Percentiles rank a stretch among this genome's conserved stretches.
These are phyloP conservation scores for Thecophora atra DNA, from an alignment of 2,888 invertebrate species.

Conservation along the genomic window DNA sequence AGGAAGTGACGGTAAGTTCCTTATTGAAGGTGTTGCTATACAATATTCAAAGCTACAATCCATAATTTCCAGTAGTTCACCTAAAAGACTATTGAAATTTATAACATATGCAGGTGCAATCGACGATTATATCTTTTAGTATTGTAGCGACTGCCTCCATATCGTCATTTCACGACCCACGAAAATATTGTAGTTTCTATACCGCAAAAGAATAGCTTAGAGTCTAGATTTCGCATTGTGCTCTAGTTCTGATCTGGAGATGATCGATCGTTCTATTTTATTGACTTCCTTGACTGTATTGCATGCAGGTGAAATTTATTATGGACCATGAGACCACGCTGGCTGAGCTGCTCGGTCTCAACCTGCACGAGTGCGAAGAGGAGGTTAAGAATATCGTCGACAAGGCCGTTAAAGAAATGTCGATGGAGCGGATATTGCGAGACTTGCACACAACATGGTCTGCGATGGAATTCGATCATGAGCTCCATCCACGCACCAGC, in stretches of 20 bases:
- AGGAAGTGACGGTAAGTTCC: constrained; percentile 81
- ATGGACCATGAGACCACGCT: constrained; percentile 94
- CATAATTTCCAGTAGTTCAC: not conserved
- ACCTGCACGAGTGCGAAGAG: constrained; percentile 96
- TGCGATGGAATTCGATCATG: constrained; percentile 91
- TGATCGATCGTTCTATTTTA: not conserved
- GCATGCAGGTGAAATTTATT: constrained; percentile 83
- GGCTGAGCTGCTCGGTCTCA: constrained; percentile 88
- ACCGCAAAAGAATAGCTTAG: too few relatives aligned
- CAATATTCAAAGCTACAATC: not conserved
- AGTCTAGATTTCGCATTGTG: too few relatives aligned
- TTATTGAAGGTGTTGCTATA: not conserved
- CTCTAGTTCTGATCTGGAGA: too few relatives aligned
- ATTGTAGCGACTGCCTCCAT: too few relatives aligned
- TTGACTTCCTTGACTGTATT: not conserved
- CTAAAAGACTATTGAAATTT: too few relatives aligned
- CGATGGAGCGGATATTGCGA: constrained; percentile 94
- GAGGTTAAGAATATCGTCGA: constrained; percentile 97
- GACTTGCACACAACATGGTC: constrained; percentile 92
- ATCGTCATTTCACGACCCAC: too few relatives aligned
- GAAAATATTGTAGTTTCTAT: too few relatives aligned
- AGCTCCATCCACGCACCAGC: constrained; percentile 87
- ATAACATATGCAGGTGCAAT: too few relatives aligned
- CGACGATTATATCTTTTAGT: too few relatives aligned
- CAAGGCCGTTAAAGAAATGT: constrained; percentile 98